Evolutionary conservation across 2,888 invertebrate species (phyloP), one percentile per base, ranked within the genome.

Genomic region (Graphium colonna): DNA sequence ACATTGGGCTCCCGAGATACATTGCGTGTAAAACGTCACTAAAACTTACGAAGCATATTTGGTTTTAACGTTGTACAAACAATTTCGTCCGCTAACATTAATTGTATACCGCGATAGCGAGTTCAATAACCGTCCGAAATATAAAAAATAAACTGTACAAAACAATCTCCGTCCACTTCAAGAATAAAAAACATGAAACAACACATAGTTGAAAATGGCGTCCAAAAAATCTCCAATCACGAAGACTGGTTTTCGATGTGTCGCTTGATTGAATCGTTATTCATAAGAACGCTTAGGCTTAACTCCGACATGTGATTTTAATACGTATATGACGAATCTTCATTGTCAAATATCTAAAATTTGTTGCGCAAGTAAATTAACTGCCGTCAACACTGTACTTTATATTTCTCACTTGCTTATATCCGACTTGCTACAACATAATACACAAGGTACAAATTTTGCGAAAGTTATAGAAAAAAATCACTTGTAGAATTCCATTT

Each of bases 31-130:
- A 69, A 21, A 72, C 67, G 75, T 75, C 73, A 75, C 72, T 77
- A 73, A 74, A 72, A 75, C 64, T 72, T 73, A 68, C 69, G 74
- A 77, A 73, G 64, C 65, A 68, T 82, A 81, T 85, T 85, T 85
- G 84, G 85, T 83, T 82, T 79, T 66, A 73, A 74, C 74, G 72
- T 79, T 77, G 78, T 77, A 82, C 74, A 78, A 79, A 79, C 68
- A 77, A 66, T 73, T 71, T 73, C 63, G 67, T 82, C 77, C 75
- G 79, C 82, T 81, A 82, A 82, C 77, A 80, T 70, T 65, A 80
- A 70, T 65, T 60, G 62, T 59, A 57, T 61, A 60, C 64, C 51
- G 48, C 56, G 58, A 42, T 41, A 52, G 46, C 52, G 51, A 51
- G 50, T 3, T 7, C 7, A 17, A n/a, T 5, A 28, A 48, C 17